A percentile compares a stretch with the other conserved stretches of the same genome.
phyloP scores from a whole-genome alignment of 1,140 invertebrate genomes.

The Polyergus mexicanus region DNA sequence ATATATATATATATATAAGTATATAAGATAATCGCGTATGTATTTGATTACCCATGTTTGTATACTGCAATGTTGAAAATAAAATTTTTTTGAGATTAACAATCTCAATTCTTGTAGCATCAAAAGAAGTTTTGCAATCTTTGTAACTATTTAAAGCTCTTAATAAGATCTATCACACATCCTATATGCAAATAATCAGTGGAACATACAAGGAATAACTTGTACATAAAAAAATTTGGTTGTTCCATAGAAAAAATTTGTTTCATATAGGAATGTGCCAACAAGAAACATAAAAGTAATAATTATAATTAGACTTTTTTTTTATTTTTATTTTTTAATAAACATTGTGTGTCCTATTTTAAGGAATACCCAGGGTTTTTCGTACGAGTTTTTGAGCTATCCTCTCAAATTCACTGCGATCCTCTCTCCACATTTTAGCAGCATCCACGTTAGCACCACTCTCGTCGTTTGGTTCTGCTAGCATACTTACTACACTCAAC shows the following conservation, averaged over 20 bases:
- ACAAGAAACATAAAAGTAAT: constrained; percentile 22
- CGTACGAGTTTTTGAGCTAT: constrained; percentile 97
- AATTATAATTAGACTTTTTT: background rate
- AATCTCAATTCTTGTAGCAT: background rate
- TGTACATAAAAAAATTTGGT: background rate
- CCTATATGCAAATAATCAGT: background rate
- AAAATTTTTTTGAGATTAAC: constrained; percentile 77
- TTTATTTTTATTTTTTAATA: constrained; percentile 11
- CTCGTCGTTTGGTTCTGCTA: constrained; percentile 99
- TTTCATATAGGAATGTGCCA: constrained; percentile 31
- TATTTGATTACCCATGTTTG: constrained; percentile 80
- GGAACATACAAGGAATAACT: background rate
- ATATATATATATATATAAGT: constrained; percentile 64
- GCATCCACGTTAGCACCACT: constrained; percentile 99
- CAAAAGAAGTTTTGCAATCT: background rate
- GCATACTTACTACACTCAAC: constrained; percentile 99
- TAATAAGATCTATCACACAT: background rate
- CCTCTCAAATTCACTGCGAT: constrained; percentile 96
- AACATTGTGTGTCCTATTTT: constrained; percentile 54
- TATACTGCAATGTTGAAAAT: constrained; percentile 81
- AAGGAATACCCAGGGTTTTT: constrained; percentile 93
- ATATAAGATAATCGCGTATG: constrained; percentile 74
- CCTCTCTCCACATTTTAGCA: constrained; percentile 99
- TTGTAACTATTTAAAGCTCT: background rate
- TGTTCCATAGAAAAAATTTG: constrained; percentile 35